Evolutionary conservation across 2,113 vertebrate genomes (phyloP).

Genomic region (Mesocricetus auratus): DNA sequence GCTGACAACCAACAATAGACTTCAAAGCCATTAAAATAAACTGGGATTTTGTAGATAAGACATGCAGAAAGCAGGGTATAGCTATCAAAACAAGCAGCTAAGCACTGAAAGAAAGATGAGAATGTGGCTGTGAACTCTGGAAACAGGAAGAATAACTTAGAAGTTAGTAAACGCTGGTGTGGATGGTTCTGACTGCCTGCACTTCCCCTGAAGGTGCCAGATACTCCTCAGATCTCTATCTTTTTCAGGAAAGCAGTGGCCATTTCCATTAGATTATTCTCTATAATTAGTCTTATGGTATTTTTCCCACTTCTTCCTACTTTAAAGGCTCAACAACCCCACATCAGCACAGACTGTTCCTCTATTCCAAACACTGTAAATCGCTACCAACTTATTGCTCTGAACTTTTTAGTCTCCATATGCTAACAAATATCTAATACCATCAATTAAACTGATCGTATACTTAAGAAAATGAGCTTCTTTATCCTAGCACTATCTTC

Average conservation of each 20-base stretch:
- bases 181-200: background rate
- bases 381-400: background rate
- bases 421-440: conserved; percentile 20
- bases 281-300: background rate
- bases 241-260: background rate
- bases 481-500: background rate
- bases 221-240: background rate
- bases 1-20: background rate
- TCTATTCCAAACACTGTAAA: background rate
- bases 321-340: background rate
- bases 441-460: conserved; percentile 4
- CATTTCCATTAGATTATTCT: background rate
- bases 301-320: background rate
- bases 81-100: background rate
- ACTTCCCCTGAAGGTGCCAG: background rate
- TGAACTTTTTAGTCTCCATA: background rate
- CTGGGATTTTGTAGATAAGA: background rate
- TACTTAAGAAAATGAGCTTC: background rate
- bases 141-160: background rate
- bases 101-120: background rate
- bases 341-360: background rate
- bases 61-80: background rate
- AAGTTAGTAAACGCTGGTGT: background rate
- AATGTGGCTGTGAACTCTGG: background rate
- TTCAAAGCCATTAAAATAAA: conserved; percentile 37